phyloP scores from a whole-genome alignment of 2,113 vertebrate genomes.

The Oenanthe melanoleuca region DNA sequence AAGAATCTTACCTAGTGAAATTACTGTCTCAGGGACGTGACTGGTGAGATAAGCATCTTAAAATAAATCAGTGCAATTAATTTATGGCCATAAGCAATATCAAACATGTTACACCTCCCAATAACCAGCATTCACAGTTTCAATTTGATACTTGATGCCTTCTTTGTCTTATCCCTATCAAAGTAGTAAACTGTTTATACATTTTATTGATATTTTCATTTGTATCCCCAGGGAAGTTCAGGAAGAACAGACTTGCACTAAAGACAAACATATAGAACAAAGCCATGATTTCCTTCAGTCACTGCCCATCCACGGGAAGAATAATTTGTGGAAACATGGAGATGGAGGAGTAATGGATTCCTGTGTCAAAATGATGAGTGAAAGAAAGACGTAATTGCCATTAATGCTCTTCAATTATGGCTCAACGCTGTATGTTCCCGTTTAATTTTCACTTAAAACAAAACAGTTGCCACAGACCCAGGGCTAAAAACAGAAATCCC shows the following conservation, averaged over 20 bases:
- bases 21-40: background rate
- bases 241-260: background rate
- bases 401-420: constrained; percentile 90
- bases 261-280: constrained; percentile 48
- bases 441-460: constrained; percentile 81
- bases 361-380: constrained; percentile 92
- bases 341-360: constrained; percentile 87
- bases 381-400: constrained; percentile 88
- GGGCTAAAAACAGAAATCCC: constrained; percentile 83
- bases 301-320: constrained; percentile 70
- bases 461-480: constrained; percentile 76
- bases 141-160: background rate
- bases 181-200: background rate
- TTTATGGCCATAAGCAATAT: background rate
- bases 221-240: background rate
- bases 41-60: background rate
- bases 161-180: background rate
- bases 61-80: constrained; percentile 36
- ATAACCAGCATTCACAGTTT: background rate
- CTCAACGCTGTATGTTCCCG: constrained; percentile 64
- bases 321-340: constrained; percentile 77
- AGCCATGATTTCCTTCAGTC: constrained; percentile 61
- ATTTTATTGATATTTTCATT: background rate
- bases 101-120: background rate
- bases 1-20: background rate